Evolutionary conservation across 2,888 invertebrate species (phyloP).

Genomic region (Coleophora flavipennella): DNA sequence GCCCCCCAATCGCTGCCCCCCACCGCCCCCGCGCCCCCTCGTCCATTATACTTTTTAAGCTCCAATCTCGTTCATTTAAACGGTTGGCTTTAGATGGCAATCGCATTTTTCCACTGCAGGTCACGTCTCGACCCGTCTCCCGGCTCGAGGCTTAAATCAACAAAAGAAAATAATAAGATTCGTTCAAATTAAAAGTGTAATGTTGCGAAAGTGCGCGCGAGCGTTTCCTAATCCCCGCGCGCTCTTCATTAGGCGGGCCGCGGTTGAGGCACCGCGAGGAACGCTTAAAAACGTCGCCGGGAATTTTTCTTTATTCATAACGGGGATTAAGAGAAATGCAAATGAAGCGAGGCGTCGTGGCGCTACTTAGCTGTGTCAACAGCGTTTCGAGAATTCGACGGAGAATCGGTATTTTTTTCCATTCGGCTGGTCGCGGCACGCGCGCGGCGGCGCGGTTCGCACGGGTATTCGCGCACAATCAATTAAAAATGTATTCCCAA

Average conservation of each 20-base stretch:
- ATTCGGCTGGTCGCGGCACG: constrained; percentile 20
- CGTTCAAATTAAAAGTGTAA: constrained; percentile 83
- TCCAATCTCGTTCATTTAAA: constrained; percentile 81
- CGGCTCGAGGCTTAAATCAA: constrained; percentile 77
- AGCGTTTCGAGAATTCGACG: constrained; percentile 38
- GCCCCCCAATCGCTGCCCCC: constrained; percentile 66
- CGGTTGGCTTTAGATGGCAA: constrained; percentile 80
- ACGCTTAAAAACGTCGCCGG: constrained; percentile 59
- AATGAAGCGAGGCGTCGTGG: constrained; percentile 64
- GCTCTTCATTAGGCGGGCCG: constrained; percentile 61
- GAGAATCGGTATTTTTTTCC: constrained; percentile 33
- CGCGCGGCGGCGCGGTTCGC: constrained; percentile 4
- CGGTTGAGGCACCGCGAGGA: constrained; percentile 37
- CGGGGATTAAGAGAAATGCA: constrained; percentile 70
- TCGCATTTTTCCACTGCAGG: constrained; percentile 80
- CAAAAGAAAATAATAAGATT: constrained; percentile 80
- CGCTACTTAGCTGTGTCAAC: constrained; percentile 71
- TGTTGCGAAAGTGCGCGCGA: constrained; percentile 61
- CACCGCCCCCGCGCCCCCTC: constrained; percentile 51
- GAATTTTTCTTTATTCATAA: constrained; percentile 73
- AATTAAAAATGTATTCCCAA: constrained; percentile 7
- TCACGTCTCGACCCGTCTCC: constrained; percentile 76
- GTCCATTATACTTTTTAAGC: constrained; percentile 82
- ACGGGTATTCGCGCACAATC: constrained; percentile 4
- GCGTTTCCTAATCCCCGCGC: constrained; percentile 51